Percentiles rank a stretch among this genome's conserved stretches.
Conservation (phyloP, 2,797 vertebrate genomes). For the Hydrolagus colliei region DNA sequence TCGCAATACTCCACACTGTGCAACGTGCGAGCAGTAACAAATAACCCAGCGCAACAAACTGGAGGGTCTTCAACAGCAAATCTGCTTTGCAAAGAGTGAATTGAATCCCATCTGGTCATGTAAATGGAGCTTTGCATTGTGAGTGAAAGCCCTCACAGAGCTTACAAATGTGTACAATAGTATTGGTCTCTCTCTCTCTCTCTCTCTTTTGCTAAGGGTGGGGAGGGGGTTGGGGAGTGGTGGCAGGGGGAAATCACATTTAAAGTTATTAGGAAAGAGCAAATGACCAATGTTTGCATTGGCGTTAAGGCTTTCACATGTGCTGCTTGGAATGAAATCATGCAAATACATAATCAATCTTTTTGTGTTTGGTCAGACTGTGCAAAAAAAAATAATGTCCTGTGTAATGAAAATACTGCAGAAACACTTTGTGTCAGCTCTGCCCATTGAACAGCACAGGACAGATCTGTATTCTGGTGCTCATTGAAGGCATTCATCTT, state of each 20-base stretch:
- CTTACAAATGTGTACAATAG: constrained; percentile 22
- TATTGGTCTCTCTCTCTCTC: not conserved
- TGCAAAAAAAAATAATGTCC: constrained; percentile 9
- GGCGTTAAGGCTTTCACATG: not conserved
- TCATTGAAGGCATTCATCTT: constrained; percentile 42
- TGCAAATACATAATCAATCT: constrained; percentile 15
- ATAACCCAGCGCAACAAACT: constrained; percentile 19
- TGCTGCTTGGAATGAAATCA: constrained; percentile 12
- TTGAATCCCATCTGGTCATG: constrained; percentile 31
- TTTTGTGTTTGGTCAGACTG: constrained; percentile 1
- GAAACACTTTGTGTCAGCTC: not conserved
- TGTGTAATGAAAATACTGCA: constrained; percentile 15
- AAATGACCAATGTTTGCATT: constrained; percentile 3
- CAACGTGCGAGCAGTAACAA: not conserved
- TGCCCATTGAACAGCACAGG: not conserved
- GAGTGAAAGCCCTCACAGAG: constrained; percentile 7
- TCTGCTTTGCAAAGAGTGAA: constrained; percentile 29
- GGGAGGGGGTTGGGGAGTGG: too few species aligned
- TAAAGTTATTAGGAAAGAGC: constrained; percentile 15
- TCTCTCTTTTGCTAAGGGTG: not conserved
- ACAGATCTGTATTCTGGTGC: not conserved
- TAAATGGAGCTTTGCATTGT: constrained; percentile 22
- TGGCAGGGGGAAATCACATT: constrained; percentile 1
- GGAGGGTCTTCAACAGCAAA: constrained; percentile 15
- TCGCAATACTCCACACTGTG: too few species aligned